Evolutionary conservation across 1,140 invertebrate genomes (phyloP).

Genomic region (Pseudachorutes palmiensis): DNA sequence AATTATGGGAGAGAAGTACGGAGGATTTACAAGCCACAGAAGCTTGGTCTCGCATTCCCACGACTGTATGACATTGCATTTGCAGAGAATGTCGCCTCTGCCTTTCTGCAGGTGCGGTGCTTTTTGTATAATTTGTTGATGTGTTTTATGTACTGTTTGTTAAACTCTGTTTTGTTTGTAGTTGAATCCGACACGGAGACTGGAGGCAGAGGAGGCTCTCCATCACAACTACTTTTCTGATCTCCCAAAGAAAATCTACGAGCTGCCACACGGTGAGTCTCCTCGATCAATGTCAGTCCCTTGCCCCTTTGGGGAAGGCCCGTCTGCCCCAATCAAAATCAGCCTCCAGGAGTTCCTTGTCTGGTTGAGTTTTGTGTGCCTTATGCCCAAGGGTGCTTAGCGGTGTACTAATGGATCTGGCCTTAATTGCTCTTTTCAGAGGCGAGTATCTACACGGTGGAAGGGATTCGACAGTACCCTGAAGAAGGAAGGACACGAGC

Average conservation of each 20-base stretch:
- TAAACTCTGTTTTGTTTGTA: constrained; percentile 43
- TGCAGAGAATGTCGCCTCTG: constrained; percentile 75
- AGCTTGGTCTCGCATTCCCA: constrained; percentile 77
- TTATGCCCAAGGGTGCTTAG: too few species aligned
- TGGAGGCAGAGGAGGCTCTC: constrained; percentile 79
- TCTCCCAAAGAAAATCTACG: constrained; percentile 77
- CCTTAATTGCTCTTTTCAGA: constrained; percentile 73
- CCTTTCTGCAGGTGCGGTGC: constrained; percentile 58
- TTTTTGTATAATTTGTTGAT: constrained; percentile 13
- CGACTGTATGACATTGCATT: constrained; percentile 75
- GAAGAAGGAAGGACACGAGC: constrained; percentile 46
- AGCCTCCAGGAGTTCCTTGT: neutral
- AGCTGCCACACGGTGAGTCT: constrained; percentile 76
- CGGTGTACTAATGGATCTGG: too few species aligned
- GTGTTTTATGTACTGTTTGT: constrained; percentile 16
- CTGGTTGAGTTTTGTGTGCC: neutral
- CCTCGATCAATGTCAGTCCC: constrained; percentile 27
- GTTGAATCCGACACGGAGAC: constrained; percentile 75
- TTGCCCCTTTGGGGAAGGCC: constrained; percentile 18
- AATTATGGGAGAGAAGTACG: constrained; percentile 76
- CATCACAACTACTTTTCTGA: constrained; percentile 81
- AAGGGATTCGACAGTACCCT: constrained; percentile 67
- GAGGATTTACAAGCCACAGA: constrained; percentile 63
- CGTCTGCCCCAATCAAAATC: constrained; percentile 25
- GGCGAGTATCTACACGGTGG: constrained; percentile 84